A percentile compares a stretch with the other conserved stretches of the same genome.
These are phyloP conservation scores for Mastacembelus armatus DNA, from an alignment of 2,797 vertebrate species.

Conservation along the genomic window DNA sequence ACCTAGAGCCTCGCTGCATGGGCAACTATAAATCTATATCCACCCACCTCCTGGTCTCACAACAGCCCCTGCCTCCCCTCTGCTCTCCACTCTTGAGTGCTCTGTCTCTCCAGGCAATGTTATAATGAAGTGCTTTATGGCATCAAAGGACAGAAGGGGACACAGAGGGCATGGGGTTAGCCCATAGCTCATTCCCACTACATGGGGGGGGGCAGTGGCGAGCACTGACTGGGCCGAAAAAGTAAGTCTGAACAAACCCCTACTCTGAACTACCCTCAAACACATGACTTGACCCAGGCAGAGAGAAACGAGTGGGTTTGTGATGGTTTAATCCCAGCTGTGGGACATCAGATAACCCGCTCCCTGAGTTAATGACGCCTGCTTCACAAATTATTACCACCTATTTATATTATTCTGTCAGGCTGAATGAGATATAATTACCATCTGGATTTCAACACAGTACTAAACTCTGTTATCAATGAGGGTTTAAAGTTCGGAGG, in stretches of 20 bases:
- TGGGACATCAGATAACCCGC: conserved; percentile 27
- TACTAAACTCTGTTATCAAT: not conserved
- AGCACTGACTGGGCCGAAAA: conserved; percentile 50
- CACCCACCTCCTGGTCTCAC: conserved; percentile 11
- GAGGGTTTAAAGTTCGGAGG: conserved; percentile 3
- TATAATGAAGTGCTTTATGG: conserved; percentile 77
- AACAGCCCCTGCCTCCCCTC: conserved; percentile 41
- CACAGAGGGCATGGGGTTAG: conserved; percentile 52
- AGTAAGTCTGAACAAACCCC: conserved; percentile 42
- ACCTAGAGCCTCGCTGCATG: conserved; percentile 43
- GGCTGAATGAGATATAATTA: conserved; percentile 6
- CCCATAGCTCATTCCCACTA: conserved; percentile 66
- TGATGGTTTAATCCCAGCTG: conserved; percentile 28
- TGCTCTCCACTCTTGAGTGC: conserved; percentile 62
- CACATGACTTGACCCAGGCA: not conserved
- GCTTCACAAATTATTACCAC: conserved; percentile 20
- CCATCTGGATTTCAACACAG: not conserved
- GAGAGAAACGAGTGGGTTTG: not conserved
- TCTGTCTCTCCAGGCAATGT: conserved; percentile 49
- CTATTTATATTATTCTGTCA: conserved; percentile 22
- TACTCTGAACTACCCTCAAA: not conserved
- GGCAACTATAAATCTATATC: conserved; percentile 67
- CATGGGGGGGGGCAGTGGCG: conserved; percentile 22
- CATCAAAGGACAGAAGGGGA: conserved; percentile 59
- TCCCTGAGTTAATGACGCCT: conserved; percentile 11